Percentiles rank a stretch among this genome's conserved stretches.
Conservation (phyloP, 2,797 vertebrate genomes). For the Neopelma chrysocephalum region DNA sequence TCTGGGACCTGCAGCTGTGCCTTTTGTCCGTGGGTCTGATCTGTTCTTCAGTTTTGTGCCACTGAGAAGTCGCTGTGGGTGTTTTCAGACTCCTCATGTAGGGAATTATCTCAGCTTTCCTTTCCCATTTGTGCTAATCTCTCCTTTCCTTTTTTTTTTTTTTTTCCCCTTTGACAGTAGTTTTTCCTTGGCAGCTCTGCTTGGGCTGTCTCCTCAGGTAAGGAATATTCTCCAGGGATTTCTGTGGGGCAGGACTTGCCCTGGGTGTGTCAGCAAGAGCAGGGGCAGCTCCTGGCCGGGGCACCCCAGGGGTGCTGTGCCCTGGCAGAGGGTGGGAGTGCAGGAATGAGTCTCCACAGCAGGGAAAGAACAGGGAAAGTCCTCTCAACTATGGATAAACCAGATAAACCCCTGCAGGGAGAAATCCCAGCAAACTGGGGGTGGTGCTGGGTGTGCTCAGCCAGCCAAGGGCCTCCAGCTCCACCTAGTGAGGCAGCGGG, state of each 20-base stretch:
- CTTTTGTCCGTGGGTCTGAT: rapidly evolving
- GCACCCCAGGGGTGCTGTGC: not conserved
- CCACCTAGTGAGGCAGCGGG: slow-evolving; percentile 44
- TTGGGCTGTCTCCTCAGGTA: not conserved
- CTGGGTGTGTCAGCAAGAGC: rapidly evolving
- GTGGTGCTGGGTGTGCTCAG: not conserved
- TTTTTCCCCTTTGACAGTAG: not conserved
- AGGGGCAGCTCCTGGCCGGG: not conserved
- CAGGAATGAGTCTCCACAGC: not conserved
- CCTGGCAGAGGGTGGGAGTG: not conserved
- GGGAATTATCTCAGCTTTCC: not conserved
- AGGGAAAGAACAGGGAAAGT: rapidly evolving
- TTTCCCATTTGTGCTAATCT: not conserved
- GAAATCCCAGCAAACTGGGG: not conserved
- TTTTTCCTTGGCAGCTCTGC: not conserved
- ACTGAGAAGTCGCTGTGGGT: no score
- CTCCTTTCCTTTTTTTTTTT: not conserved
- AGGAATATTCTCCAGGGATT: not conserved
- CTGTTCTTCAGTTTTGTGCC: not conserved
- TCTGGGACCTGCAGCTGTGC: not conserved
- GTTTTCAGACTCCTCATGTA: not conserved
- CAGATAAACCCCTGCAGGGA: rapidly evolving
- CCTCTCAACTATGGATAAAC: rapidly evolving
- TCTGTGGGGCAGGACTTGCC: not conserved
- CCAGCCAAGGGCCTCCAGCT: slow-evolving; percentile 12